Evolutionary conservation across 2,113 vertebrate genomes (phyloP).

Genomic region (Origma solitaria): DNA sequence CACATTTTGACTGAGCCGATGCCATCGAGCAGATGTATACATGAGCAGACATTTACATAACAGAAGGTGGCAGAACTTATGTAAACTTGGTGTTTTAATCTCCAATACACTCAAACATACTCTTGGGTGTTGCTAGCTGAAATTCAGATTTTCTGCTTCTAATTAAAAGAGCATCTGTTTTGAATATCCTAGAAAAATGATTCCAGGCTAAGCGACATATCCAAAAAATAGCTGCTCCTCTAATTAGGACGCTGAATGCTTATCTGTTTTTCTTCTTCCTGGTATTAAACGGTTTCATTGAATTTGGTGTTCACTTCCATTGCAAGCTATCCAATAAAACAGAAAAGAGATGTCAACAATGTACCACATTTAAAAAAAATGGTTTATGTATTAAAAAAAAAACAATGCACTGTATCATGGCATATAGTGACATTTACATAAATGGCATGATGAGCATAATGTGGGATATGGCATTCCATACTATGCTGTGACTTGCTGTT

Average conservation of each 20-base stretch:
- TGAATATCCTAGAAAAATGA: neutral
- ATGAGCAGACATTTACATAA: constrained; percentile 23
- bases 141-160: constrained; percentile 33
- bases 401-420: neutral
- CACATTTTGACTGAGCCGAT: neutral
- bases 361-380: neutral
- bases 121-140: constrained; percentile 1
- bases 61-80: neutral
- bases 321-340: neutral
- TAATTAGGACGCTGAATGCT: neutral
- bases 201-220: neutral
- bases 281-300: neutral
- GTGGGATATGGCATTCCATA: neutral
- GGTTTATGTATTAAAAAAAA: neutral
- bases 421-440: neutral
- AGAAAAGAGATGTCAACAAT: neutral
- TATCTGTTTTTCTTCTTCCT: neutral
- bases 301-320: neutral
- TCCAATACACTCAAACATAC: neutral
- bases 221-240: constrained; percentile 18
- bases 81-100: neutral
- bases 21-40: neutral
- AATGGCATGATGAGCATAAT: neutral
- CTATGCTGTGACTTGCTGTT: neutral
- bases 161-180: constrained; percentile 63